A percentile compares a stretch with the other conserved stretches of the same genome.
Conservation (phyloP, 1,140 invertebrate species). For the Steinernema khuongi region DNA sequence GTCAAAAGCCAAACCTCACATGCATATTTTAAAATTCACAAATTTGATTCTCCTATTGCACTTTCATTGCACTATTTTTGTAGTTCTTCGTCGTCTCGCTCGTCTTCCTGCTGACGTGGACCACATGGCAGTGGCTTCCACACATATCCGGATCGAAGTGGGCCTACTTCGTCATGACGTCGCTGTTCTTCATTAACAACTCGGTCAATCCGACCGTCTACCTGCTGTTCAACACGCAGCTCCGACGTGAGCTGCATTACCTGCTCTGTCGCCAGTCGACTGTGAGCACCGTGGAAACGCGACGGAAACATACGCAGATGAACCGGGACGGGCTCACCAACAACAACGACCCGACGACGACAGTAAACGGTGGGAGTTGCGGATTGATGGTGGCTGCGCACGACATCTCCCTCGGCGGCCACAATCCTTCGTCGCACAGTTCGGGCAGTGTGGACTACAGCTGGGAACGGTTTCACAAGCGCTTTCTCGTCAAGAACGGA, state of each 20-base stretch:
- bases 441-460: background rate
- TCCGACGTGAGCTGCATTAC: constrained; percentile 43
- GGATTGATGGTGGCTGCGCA: background rate
- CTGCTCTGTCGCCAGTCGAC: constrained; percentile 35
- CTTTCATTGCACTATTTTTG: constrained; percentile 12
- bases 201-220: constrained; percentile 47
- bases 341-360: background rate
- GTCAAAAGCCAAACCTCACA: too few species aligned
- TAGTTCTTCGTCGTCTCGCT: constrained; percentile 46
- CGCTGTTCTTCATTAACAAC: constrained; percentile 47
- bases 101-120: constrained; percentile 44
- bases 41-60: background rate
- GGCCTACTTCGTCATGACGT: constrained; percentile 47
- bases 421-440: background rate
- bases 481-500: background rate
- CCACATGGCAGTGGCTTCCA: constrained; percentile 47
- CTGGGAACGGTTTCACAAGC: background rate
- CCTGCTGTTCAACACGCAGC: constrained; percentile 44
- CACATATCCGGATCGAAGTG: constrained; percentile 45
- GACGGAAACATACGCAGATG: background rate
- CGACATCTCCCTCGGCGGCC: background rate
- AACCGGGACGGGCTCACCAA: background rate
- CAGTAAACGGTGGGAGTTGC: background rate
- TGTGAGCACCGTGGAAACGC: background rate
- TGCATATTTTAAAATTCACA: background rate